Evolutionary conservation across 2,797 vertebrate genomes (phyloP), one percentile per base, ranked within the genome.

Genomic region (Poeciliopsis infans): DNA sequence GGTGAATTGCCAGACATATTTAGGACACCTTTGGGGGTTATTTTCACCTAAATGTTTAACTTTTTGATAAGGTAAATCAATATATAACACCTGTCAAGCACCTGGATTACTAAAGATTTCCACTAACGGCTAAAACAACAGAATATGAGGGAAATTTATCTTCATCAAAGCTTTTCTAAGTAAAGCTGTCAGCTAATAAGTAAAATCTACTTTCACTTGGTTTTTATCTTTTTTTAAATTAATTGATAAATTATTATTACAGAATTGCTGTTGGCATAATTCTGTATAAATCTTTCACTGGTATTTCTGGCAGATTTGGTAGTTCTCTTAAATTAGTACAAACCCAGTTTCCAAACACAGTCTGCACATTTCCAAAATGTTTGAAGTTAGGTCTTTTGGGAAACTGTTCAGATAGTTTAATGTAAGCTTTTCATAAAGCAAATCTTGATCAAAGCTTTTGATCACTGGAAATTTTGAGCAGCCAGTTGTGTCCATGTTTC

Each of bases 11-110:
- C n/a, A 79, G 46, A 82, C 70, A 79, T 64, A 39, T 71, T 78
- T 77, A 71, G 68, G 64, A 49, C 33, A 59, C 70, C 39, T 57
- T 53, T 72, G 71, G 61, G 57, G 72, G 36, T 47, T 80, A 33
- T 57, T 76, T 66, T 74, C 79, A 64, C 71, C 7, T 87, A 61
- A 20, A 36, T 74, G 39, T 66, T 86, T 78, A 68, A 45, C 49
- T 53, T 79, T 59, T 74, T 76, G 70, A 7, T 57, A 46, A 5
- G 28, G 47, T 88, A 83, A 72, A 87, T 89, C 84, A 89, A 49
- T 4, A 74, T 55, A 55, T 85, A 83, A 79, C 78, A 81, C 87
- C 78, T 87, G 80, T 91, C 78, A 78, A 70, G 74, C 78, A 84
- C 88, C 89, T 85, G 80, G 82, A 77, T 87, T 80, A 61, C 45